These are phyloP conservation scores for Zapornia atra DNA, from an alignment of 2,113 vertebrate genomes.

Conservation along the genomic window DNA sequence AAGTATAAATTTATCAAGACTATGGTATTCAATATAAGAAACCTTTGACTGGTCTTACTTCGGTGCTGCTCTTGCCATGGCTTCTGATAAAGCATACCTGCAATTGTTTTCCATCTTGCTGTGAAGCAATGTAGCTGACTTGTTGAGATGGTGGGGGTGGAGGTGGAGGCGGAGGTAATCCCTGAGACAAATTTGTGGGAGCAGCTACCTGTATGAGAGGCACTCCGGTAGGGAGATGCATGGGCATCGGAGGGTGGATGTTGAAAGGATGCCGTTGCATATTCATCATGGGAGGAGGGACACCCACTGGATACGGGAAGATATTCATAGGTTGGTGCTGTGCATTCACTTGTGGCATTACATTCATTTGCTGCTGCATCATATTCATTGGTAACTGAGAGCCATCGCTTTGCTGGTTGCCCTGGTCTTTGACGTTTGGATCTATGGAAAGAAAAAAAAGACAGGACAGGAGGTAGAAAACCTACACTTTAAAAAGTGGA, in stretches of 20 bases:
- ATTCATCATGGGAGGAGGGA: slow-evolving; percentile 83
- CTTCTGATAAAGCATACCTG: slow-evolving; percentile 81
- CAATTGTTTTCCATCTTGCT: slow-evolving; percentile 82
- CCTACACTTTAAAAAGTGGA: neutral
- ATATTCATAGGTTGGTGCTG: slow-evolving; percentile 79
- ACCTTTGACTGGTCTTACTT: neutral
- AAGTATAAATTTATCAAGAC: neutral
- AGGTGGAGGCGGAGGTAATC: slow-evolving; percentile 91
- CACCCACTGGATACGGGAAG: slow-evolving; percentile 80
- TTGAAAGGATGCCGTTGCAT: slow-evolving; percentile 83
- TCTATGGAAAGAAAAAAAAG: slow-evolving; percentile 76
- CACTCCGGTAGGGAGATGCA: slow-evolving; percentile 87
- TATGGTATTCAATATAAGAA: neutral
- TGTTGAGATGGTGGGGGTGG: slow-evolving; percentile 94
- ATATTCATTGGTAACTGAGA: slow-evolving; percentile 83
- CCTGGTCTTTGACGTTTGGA: slow-evolving; percentile 82
- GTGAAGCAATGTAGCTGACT: slow-evolving; percentile 81
- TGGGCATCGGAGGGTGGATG: slow-evolving; percentile 84
- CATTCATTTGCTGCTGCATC: slow-evolving; percentile 83
- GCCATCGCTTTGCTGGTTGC: slow-evolving; percentile 81
- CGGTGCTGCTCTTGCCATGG: neutral
- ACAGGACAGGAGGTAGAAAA: neutral
- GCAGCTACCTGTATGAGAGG: slow-evolving; percentile 89
- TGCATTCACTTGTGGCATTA: slow-evolving; percentile 76
- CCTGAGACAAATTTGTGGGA: slow-evolving; percentile 83